Base-by-base conservation (phyloP, 2,888 invertebrate species). In the Cyrtodaria siliqua region DNA sequence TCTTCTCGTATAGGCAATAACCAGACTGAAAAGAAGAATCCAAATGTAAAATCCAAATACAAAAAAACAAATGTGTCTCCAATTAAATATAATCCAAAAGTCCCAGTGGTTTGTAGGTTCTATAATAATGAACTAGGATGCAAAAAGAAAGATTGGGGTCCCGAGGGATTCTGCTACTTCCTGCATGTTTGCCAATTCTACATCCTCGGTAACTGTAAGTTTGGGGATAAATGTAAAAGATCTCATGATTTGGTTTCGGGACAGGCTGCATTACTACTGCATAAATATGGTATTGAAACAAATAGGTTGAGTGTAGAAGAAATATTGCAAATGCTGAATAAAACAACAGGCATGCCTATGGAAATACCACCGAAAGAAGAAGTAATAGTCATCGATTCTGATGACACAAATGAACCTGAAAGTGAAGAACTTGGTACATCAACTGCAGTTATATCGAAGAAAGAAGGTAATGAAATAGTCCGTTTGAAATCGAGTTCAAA, bases 161-260 rank as follows among this genome's bases (percentile, higher is more conserved):
- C 68, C 16, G 68, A 61, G 4, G 75, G 75, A 18, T 64, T 59
- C 27, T 80, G 79, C 57, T 57, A 62, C 38, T 80, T 80, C 20
- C 52, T 80, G 3, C 79, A 80, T 66, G 62, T 80, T n/a, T 80
- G 79, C 69, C 72, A 80, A 29, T 52, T 69, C 57, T 80, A 49
- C 52, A 75, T 80, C 12, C 63, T 26, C 20, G 69, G 72, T 44
- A 57, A 72, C 9, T 80, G 79, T 60, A 69, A 76, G n/a, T 64
- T 68, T 42, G 69, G 64, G 20, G 64, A 64, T 8, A 80, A 61
- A 26, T 80, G 79, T 62, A 80, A 80, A 49, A 29, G 79, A 23
- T 69, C 79, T 23, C 79, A 80, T 70, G 75, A 72, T 33, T 55
- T 80, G 6, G 68, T 64, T 29, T 49, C 66, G 6, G 79, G 79